phyloP scores from a whole-genome alignment of 2,888 invertebrate species.

The Criorhina ranunculi region DNA sequence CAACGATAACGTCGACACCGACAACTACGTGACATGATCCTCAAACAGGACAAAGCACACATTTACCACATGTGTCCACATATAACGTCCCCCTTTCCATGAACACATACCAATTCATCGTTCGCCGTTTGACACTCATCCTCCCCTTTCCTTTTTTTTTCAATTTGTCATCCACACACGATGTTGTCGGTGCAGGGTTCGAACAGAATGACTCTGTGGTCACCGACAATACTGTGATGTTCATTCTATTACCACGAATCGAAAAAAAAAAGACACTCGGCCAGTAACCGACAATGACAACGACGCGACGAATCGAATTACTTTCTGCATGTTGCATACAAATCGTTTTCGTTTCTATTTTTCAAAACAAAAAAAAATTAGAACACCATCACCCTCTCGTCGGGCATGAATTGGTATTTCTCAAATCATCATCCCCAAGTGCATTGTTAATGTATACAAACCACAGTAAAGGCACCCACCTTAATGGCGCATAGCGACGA shows the following conservation, averaged over 20 bases:
- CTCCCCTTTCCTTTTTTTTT: constrained; percentile 29
- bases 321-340: constrained; percentile 66
- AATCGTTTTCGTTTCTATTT: constrained; percentile 46
- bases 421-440: constrained; percentile 5
- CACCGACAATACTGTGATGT: constrained; percentile 58
- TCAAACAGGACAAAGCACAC: constrained; percentile 69
- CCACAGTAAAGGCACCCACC: not conserved
- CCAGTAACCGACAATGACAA: constrained; percentile 19
- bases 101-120: constrained; percentile 47
- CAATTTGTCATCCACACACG: constrained; percentile 65
- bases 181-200: constrained; percentile 40
- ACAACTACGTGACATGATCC: constrained; percentile 73
- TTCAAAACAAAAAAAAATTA: not conserved
- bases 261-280: constrained; percentile 27
- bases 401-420: constrained; percentile 17
- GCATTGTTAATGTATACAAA: constrained; percentile 31
- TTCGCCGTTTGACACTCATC: constrained; percentile 37
- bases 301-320: constrained; percentile 65
- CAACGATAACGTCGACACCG: constrained; percentile 63
- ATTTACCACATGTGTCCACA: constrained; percentile 56
- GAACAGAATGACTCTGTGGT: constrained; percentile 45
- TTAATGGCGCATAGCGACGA: constrained; percentile 6
- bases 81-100: constrained; percentile 35
- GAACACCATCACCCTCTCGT: too few species aligned
- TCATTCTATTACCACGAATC: constrained; percentile 55